Evolutionary conservation across 2,113 vertebrate species (phyloP).

Genomic region (Theropithecus gelada): DNA sequence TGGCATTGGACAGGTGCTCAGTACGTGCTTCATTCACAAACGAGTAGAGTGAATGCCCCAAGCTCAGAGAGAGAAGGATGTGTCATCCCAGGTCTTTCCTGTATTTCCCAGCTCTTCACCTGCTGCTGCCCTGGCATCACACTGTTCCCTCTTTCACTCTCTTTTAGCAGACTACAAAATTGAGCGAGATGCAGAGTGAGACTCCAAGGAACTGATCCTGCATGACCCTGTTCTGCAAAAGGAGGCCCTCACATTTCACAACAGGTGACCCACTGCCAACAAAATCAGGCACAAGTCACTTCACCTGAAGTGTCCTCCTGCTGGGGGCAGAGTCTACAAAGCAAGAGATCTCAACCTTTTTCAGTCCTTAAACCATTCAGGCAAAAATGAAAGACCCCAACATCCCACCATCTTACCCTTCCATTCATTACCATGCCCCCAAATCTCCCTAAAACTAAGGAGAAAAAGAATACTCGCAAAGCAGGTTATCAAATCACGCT

Average conservation of each 20-base stretch:
- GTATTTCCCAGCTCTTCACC: not conserved
- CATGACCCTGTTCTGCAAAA: not conserved
- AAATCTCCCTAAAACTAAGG: conserved; percentile 6
- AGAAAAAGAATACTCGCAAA: not conserved
- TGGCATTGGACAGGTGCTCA: not conserved
- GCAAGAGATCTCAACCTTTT: not conserved
- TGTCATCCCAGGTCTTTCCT: not conserved
- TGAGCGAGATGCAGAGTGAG: conserved; percentile 11
- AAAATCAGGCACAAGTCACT: not conserved
- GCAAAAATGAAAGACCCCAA: not conserved
- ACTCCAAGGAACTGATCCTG: not conserved
- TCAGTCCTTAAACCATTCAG: not conserved
- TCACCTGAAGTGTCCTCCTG: not conserved
- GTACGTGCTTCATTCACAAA: not conserved
- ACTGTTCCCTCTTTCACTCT: not conserved
- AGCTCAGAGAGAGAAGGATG: not conserved
- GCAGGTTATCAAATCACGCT: not conserved
- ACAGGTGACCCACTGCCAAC: not conserved
- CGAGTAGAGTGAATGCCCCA: not conserved
- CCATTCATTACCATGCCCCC: not conserved
- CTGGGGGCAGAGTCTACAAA: not conserved
- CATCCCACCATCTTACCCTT: not conserved
- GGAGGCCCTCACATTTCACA: not conserved
- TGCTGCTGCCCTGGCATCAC: not conserved
- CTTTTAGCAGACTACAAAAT: not conserved